Evolutionary conservation across 2,888 invertebrate species (phyloP).

Genomic region (Ischnura elegans): DNA sequence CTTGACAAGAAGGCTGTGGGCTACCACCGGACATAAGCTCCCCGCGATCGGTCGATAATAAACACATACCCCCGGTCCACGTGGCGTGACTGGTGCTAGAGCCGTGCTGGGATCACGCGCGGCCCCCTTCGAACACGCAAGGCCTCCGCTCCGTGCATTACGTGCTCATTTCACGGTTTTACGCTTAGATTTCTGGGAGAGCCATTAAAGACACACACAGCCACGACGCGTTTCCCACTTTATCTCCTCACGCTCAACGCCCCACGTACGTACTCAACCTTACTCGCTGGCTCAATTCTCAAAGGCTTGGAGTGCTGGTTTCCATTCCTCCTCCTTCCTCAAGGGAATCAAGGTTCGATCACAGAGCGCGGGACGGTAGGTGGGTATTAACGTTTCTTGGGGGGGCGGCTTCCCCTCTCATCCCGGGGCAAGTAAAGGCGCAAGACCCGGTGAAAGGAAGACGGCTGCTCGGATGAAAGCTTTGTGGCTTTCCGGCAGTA

Average conservation of each 20-base stretch:
- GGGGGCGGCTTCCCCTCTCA: not conserved
- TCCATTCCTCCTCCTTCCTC: not conserved
- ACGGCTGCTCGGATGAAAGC: not conserved
- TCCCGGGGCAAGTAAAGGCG: not conserved
- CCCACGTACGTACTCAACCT: not conserved
- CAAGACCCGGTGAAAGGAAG: not conserved
- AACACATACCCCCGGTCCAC: not conserved
- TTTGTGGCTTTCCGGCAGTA: not conserved
- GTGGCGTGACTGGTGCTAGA: not conserved
- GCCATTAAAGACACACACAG: not conserved
- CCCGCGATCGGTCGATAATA: slow-evolving; percentile 7
- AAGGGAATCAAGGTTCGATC: slow-evolving; percentile 10
- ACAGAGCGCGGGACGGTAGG: not conserved
- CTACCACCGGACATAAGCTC: not conserved
- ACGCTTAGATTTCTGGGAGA: not conserved
- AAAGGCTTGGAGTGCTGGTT: not conserved
- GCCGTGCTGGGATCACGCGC: not conserved
- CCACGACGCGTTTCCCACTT: not conserved
- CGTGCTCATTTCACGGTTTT: slow-evolving; percentile 31
- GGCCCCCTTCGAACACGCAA: not conserved
- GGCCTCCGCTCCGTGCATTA: not conserved
- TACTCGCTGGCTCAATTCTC: not conserved
- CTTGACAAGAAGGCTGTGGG: not conserved
- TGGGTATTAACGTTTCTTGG: not conserved
- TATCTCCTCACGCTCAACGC: not conserved